phyloP scores from a whole-genome alignment of 2,797 vertebrate species.

The Amblyraja radiata region DNA sequence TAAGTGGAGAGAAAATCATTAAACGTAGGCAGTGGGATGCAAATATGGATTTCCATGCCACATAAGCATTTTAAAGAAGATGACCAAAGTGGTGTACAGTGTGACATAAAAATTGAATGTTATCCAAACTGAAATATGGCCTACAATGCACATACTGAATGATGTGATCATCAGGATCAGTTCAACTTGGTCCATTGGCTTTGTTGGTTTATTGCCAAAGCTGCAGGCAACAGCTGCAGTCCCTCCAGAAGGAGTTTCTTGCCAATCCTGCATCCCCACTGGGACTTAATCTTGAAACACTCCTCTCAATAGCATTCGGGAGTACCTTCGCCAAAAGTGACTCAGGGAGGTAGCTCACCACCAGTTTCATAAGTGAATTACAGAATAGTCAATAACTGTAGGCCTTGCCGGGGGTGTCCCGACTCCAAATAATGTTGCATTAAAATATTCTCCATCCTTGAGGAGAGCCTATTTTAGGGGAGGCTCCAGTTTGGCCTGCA shows the following conservation, averaged over 20 bases:
- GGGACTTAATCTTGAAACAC: too few relatives aligned
- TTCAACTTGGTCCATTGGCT: too few relatives aligned
- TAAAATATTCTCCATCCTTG: not conserved
- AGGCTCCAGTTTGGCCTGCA: not conserved
- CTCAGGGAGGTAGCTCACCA: too few relatives aligned
- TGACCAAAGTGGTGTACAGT: not conserved
- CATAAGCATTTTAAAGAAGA: not conserved
- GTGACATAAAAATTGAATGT: not conserved
- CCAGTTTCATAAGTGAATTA: too few relatives aligned
- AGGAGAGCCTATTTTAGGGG: not conserved
- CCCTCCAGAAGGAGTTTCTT: not conserved
- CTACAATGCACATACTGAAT: not conserved
- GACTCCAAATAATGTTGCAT: too few relatives aligned
- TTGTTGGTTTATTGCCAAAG: too few relatives aligned
- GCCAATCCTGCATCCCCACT: too few relatives aligned
- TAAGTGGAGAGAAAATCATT: not conserved
- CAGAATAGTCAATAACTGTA: too few relatives aligned
- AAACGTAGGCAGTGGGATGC: not conserved
- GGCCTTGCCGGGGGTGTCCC: too few relatives aligned
- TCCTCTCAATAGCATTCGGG: too few relatives aligned
- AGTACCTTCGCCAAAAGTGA: too few relatives aligned
- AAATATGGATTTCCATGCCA: not conserved
- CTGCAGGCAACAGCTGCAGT: not conserved
- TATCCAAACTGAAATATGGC: not conserved
- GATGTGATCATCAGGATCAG: not conserved